Percentiles rank a stretch among this genome's conserved stretches.
phyloP scores from a whole-genome alignment of 2,113 vertebrate species.

The Pimephales promelas region DNA sequence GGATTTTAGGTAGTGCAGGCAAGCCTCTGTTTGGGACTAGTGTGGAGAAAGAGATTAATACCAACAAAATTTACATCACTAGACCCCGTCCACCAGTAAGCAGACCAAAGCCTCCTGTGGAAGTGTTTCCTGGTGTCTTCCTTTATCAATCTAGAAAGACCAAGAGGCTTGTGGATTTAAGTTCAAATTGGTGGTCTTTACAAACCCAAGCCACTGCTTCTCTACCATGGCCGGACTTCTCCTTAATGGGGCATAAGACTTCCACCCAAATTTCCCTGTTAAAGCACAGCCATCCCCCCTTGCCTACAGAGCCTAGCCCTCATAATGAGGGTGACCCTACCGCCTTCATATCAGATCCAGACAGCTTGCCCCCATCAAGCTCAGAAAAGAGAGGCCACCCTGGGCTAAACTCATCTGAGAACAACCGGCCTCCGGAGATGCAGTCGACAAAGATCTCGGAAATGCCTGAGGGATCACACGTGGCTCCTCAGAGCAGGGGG shows the following conservation, averaged over 20 bases:
- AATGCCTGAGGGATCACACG: constrained; percentile 70
- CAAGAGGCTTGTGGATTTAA: constrained; percentile 76
- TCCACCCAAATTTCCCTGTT: constrained; percentile 16
- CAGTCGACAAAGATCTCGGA: constrained; percentile 79
- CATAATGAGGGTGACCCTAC: constrained; percentile 15
- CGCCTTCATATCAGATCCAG: constrained; percentile 26
- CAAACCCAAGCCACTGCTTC: constrained; percentile 57
- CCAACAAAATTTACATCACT: constrained; percentile 87
- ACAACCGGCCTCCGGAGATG: constrained; percentile 21
- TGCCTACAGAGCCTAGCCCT: constrained; percentile 7
- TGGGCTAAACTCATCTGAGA: constrained; percentile 68
- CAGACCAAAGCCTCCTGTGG: constrained; percentile 67
- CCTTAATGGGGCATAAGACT: constrained; percentile 56
- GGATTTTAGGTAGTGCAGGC: constrained; percentile 70
- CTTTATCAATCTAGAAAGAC: constrained; percentile 79
- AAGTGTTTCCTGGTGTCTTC: constrained; percentile 84
- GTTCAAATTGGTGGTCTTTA: constrained; percentile 57
- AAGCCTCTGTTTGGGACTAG: constrained; percentile 43
- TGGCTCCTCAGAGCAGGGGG: constrained; percentile 59
- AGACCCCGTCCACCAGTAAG: constrained; percentile 78
- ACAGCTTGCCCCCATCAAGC: not conserved
- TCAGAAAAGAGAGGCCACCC: constrained; percentile 37
- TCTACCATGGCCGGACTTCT: constrained; percentile 67
- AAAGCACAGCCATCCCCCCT: not conserved
- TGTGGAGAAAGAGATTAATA: constrained; percentile 67